Evolutionary conservation across 2,888 invertebrate genomes (phyloP).

Genomic region (Glaucopsyche alexis): DNA sequence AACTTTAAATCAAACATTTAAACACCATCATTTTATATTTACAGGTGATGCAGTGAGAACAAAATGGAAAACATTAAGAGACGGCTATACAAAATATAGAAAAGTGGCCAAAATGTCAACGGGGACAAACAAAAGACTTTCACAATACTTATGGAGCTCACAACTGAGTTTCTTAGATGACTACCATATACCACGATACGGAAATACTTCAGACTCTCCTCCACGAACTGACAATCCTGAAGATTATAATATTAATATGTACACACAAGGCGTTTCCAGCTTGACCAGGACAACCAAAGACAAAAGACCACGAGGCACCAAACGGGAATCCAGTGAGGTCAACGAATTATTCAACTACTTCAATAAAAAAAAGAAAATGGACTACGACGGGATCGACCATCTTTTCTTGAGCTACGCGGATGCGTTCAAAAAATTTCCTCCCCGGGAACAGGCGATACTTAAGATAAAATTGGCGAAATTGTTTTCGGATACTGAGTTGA

Average conservation of each 20-base stretch:
- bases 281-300: slow-evolving; percentile 20
- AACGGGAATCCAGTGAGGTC: slow-evolving; percentile 13
- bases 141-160: slow-evolving; percentile 45
- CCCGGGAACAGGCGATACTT: slow-evolving; percentile 30
- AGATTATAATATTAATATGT: neutral
- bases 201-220: slow-evolving; percentile 1
- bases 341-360: slow-evolving; percentile 27
- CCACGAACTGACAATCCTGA: neutral
- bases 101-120: slow-evolving; percentile 40
- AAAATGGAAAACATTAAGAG: slow-evolving; percentile 51
- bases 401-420: slow-evolving; percentile 33
- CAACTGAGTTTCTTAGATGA: slow-evolving; percentile 44
- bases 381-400: slow-evolving; percentile 30
- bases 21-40: slow-evolving; percentile 30
- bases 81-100: slow-evolving; percentile 49
- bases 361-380: slow-evolving; percentile 28
- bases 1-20: too few relatives aligned
- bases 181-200: slow-evolving; percentile 20
- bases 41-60: slow-evolving; percentile 46
- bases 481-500: slow-evolving; percentile 31
- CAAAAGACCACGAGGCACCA: slow-evolving; percentile 1
- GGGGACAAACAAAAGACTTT: slow-evolving; percentile 41
- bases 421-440: slow-evolving; percentile 30
- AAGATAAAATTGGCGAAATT: slow-evolving; percentile 33
- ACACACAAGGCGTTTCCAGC: neutral